Percentiles rank a stretch among this genome's conserved stretches.
Evolutionary conservation across 2,888 invertebrate species (phyloP).

Genomic region (Cinara cedri): DNA sequence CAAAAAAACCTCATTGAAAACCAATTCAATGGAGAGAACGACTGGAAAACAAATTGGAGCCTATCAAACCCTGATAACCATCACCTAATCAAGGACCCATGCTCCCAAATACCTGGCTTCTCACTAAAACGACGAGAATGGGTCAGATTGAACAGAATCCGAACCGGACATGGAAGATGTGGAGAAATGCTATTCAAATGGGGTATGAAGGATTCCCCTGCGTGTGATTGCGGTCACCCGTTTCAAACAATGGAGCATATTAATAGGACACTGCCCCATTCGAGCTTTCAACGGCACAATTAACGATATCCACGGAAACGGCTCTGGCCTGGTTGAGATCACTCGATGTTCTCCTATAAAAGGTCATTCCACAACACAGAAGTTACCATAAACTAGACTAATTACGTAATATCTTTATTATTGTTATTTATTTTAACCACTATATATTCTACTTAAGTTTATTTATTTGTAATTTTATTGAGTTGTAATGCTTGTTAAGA

Average conservation of each 20-base stretch:
- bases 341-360: too few relatives aligned
- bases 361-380: too few relatives aligned
- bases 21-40: conserved; percentile 12
- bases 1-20: conserved; percentile 19
- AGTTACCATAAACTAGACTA: too few relatives aligned
- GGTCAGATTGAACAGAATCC: conserved; percentile 18
- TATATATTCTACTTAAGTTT: too few relatives aligned
- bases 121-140: neutral
- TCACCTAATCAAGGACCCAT: conserved; percentile 3
- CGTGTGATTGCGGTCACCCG: too few relatives aligned
- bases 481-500: too few relatives aligned
- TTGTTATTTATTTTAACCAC: too few relatives aligned
- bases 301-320: too few relatives aligned
- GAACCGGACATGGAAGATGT: conserved; percentile 10
- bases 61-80: neutral
- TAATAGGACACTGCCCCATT: neutral
- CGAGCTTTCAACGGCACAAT: neutral
- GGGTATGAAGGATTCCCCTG: neutral
- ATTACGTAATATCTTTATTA: too few relatives aligned
- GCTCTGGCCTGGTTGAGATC: too few relatives aligned
- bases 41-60: too few relatives aligned
- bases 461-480: too few relatives aligned
- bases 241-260: neutral
- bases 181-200: conserved; percentile 2
- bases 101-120: conserved; percentile 5